These are phyloP conservation scores for Buceros bicornis DNA, from an alignment of 2,797 vertebrate species.

Conservation along the genomic window DNA sequence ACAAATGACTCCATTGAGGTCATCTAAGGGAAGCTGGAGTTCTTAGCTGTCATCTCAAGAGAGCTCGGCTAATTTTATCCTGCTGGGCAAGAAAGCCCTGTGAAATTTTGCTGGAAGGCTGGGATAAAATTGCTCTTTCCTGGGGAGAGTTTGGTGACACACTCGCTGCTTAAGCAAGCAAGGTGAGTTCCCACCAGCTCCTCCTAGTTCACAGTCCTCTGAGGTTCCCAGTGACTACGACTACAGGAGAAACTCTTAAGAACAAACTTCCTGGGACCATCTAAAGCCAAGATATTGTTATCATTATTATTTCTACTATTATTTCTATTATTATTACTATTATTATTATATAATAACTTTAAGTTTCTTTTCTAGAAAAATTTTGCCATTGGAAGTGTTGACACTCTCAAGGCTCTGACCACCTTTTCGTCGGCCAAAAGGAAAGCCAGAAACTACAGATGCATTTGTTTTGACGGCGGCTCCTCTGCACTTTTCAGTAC, in stretches of 20 bases:
- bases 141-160: conserved; percentile 24
- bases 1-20: conserved; percentile 87
- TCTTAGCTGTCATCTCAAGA: conserved; percentile 69
- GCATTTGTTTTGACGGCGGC: accelerated
- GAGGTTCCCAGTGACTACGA: accelerated
- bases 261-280: background rate
- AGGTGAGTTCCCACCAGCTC: background rate
- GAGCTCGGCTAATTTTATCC: conserved; percentile 74
- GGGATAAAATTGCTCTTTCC: background rate
- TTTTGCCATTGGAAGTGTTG: background rate
- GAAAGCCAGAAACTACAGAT: background rate
- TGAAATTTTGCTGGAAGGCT: conserved; percentile 63
- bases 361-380: background rate
- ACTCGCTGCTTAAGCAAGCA: background rate
- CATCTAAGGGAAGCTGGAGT: conserved; percentile 70
- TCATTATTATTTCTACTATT: too few relatives aligned
- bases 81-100: conserved; percentile 68
- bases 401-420: background rate
- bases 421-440: background rate
- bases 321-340: background rate
- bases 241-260: background rate
- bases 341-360: background rate
- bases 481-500: background rate
- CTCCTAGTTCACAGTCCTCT: background rate
- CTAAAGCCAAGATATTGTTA: background rate